Evolutionary conservation across 2,797 vertebrate species (phyloP), one percentile per base, ranked within the genome.

Genomic region (Gymnothorax javanicus): DNA sequence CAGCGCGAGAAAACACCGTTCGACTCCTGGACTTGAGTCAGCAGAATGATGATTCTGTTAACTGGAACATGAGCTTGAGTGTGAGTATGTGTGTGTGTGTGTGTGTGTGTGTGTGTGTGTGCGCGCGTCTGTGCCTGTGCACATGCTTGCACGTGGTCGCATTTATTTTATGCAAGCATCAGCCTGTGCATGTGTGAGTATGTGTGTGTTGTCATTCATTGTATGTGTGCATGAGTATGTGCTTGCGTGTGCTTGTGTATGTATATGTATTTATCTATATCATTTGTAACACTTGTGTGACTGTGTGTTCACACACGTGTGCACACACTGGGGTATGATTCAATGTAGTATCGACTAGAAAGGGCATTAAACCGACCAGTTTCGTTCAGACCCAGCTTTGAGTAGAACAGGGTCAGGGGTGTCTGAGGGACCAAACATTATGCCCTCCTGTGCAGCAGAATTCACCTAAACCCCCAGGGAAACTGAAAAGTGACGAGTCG

Each of bases 11-110:
- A 73, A 71, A 87, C 27, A n/a, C 67, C 84, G 71, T 86, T 3
- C 84, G 86, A 88, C 33, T 88, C 87, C 85, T 85, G 86, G 82
- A 90, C 86, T 85, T 88, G 6, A 33, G 75, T 87, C 69, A 73
- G 56, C 60, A 85, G 83, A 69, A 71, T 52, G 62, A 33, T 77
- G 86, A 62, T 84, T 89, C 89, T 69, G 58, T 20, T 67, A 86
- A 87, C 86, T 59, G 85, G 58, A 13, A 71, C 67, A 85, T 64
- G 6, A 11, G 13, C 43, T 33, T n/a, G 23, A 7, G 43, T 64
- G 56, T 43, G 73, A 25, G 86, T 60, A 20, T 43, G 57, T 52
- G n/a, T 15, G 58, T 54, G 43, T 86, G 13, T 62, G 25, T n/a
- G 56, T 79, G 43, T 77, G 56, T 84, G 71, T 59, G 60, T 77